Conservation (phyloP, 2,888 invertebrate genomes). For the Ommatoiulus sabulosus region DNA sequence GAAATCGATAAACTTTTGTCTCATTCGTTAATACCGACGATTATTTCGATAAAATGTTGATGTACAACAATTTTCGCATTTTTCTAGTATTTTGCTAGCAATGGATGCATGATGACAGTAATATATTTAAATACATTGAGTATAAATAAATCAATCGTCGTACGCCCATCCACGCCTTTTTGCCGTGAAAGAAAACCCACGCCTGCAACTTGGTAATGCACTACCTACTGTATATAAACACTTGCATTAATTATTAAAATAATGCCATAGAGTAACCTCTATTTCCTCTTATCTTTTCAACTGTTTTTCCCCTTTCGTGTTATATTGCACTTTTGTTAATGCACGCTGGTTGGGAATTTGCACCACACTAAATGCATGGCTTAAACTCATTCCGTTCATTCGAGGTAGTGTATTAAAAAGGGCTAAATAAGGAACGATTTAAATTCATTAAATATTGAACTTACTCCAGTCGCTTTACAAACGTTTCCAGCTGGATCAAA, state of each 20-base stretch:
- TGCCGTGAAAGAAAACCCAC: constrained; percentile 48
- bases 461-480: background rate
- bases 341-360: constrained; percentile 22
- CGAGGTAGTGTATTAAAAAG: constrained; percentile 32
- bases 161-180: constrained; percentile 54
- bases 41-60: background rate
- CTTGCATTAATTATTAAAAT: constrained; percentile 42
- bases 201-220: constrained; percentile 47
- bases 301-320: background rate
- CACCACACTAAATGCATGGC: constrained; percentile 43
- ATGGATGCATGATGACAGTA: constrained; percentile 47
- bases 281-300: constrained; percentile 45
- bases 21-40: background rate
- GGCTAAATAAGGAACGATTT: background rate
- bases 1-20: background rate
- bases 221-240: constrained; percentile 38
- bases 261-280: background rate
- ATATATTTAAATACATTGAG: constrained; percentile 21
- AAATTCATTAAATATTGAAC: background rate
- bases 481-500: background rate
- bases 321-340: constrained; percentile 17
- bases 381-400: background rate
- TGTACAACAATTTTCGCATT: constrained; percentile 30
- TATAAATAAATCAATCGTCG: constrained; percentile 51
- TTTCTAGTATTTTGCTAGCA: constrained; percentile 42